phyloP scores from a whole-genome alignment of 2,888 invertebrate genomes.

The Brachypterus glaber region DNA sequence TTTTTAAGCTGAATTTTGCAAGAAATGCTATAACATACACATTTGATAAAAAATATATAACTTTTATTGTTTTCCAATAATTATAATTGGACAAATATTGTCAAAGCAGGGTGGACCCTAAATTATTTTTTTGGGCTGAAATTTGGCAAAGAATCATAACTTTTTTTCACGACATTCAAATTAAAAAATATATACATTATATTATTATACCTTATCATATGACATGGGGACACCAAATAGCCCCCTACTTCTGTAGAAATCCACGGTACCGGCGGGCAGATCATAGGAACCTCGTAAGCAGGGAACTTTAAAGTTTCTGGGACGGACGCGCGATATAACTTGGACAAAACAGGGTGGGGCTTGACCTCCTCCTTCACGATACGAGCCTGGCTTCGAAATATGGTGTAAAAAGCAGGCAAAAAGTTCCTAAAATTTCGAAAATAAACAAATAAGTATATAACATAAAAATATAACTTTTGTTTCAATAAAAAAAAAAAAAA shows the following conservation, averaged over 20 bases:
- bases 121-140: no score
- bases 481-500: no score
- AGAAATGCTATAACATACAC: no score
- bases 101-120: no score
- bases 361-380: conserved; percentile 64
- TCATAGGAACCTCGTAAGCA: conserved; percentile 61
- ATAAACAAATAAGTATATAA: no score
- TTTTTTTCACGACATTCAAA: no score
- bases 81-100: no score
- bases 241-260: conserved; percentile 58
- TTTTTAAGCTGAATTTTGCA: no score
- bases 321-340: conserved; percentile 58
- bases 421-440: conserved; percentile 44
- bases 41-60: no score
- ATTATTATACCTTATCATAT: conserved; percentile 40
- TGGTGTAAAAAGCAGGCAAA: conserved; percentile 69
- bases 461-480: conserved; percentile 5
- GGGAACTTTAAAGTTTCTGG: conserved; percentile 63
- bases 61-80: no score
- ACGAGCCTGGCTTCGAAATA: conserved; percentile 60
- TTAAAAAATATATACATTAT: no score
- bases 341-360: conserved; percentile 71
- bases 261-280: conserved; percentile 85
- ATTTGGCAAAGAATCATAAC: no score
- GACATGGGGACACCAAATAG: conserved; percentile 59